Evolutionary conservation across 2,113 vertebrate species (phyloP).

Genomic region (Pelecanoides urinatrix): DNA sequence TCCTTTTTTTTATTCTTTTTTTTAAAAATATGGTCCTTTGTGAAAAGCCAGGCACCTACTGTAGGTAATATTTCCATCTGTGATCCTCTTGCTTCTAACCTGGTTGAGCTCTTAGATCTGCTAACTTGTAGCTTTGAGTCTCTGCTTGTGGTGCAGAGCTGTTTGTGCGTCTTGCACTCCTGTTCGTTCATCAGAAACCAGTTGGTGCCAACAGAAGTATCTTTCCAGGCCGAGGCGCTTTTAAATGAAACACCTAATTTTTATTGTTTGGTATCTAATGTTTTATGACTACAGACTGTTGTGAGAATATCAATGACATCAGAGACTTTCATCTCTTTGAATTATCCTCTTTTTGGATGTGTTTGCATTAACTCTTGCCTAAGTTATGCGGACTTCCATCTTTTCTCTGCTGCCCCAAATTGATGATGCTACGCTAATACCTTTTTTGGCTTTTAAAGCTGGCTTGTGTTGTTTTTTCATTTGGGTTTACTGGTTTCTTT

Average conservation of each 20-base stretch:
- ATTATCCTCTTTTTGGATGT: neutral
- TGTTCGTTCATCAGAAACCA: neutral
- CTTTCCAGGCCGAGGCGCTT: neutral
- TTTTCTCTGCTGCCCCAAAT: neutral
- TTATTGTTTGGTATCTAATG: neutral
- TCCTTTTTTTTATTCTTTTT: neutral
- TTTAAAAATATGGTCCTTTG: neutral
- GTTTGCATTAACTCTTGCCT: neutral
- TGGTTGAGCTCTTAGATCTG: neutral
- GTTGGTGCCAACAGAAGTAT: neutral
- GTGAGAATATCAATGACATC: neutral
- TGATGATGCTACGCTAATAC: neutral
- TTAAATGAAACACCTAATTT: neutral
- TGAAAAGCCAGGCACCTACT: neutral
- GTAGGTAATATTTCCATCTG: neutral
- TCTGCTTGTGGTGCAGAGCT: neutral
- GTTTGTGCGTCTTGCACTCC: neutral
- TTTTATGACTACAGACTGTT: neutral
- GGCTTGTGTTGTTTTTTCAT: neutral
- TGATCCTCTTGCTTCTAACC: neutral
- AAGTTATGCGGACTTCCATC: neutral
- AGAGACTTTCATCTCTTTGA: neutral
- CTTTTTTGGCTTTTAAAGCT: neutral
- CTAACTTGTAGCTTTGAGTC: neutral
- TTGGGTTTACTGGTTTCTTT: neutral